Conservation (phyloP, 2,113 vertebrate genomes). For the Barbus barbus region DNA sequence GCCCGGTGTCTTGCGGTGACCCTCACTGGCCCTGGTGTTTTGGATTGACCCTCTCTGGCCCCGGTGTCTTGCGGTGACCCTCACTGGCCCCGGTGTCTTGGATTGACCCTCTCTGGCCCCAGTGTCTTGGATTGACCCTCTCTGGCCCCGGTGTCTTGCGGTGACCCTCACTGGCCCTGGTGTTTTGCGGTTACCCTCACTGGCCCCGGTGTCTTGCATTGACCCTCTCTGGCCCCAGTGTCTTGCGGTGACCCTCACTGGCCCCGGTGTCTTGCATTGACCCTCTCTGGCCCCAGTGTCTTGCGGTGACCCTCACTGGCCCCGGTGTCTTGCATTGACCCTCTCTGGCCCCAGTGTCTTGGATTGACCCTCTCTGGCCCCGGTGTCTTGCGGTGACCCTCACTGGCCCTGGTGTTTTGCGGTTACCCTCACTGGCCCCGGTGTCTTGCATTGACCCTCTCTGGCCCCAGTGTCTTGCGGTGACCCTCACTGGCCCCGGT, state of each 20-base stretch:
- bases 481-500: not conserved
- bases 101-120: too few species aligned
- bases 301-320: too few species aligned
- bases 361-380: not conserved
- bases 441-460: not conserved
- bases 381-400: not conserved
- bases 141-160: too few species aligned
- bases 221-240: too few species aligned
- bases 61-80: not conserved
- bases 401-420: not conserved
- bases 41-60: not conserved
- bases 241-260: not conserved
- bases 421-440: not conserved
- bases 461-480: rapidly evolving
- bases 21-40: not conserved
- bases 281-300: not conserved
- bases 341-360: not conserved
- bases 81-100: not conserved
- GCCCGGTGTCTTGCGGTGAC: not conserved
- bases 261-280: not conserved
- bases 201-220: rapidly evolving
- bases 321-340: too few species aligned
- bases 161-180: too few species aligned
- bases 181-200: not conserved
- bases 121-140: too few species aligned